A percentile compares a stretch with the other conserved stretches of the same genome.
These are phyloP conservation scores for Pogonus chalceus DNA, from an alignment of 1,140 invertebrate genomes.

Conservation along the genomic window DNA sequence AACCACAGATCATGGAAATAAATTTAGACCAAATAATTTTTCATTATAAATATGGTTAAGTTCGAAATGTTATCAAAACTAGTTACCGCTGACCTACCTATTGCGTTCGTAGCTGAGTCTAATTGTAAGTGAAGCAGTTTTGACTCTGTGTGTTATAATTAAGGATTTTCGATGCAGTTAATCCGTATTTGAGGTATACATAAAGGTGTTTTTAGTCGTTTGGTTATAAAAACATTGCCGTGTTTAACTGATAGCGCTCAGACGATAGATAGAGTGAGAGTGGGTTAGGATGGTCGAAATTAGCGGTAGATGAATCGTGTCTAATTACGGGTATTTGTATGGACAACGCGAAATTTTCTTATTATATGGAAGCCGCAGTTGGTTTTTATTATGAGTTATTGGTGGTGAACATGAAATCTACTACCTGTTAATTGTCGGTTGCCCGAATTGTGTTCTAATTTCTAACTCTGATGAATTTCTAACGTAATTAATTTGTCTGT, in stretches of 20 bases:
- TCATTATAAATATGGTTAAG: no score
- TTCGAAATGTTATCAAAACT: no score
- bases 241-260: neutral
- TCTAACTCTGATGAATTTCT: neutral
- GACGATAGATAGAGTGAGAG: neutral
- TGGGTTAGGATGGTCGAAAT: neutral
- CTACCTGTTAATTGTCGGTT: neutral
- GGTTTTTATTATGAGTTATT: neutral
- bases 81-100: no score
- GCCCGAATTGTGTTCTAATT: neutral
- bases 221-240: conserved; percentile 1
- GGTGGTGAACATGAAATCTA: neutral
- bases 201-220: neutral
- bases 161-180: no score
- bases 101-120: no score
- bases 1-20: no score
- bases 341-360: conserved; percentile 3
- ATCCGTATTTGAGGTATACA: neutral
- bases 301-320: neutral
- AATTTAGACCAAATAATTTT: no score
- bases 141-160: no score
- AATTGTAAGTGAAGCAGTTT: no score
- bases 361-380: neutral
- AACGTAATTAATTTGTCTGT: neutral
- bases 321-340: neutral